Evolutionary conservation across 2,113 vertebrate species (phyloP).

Genomic region (Neogobius melanostomus): DNA sequence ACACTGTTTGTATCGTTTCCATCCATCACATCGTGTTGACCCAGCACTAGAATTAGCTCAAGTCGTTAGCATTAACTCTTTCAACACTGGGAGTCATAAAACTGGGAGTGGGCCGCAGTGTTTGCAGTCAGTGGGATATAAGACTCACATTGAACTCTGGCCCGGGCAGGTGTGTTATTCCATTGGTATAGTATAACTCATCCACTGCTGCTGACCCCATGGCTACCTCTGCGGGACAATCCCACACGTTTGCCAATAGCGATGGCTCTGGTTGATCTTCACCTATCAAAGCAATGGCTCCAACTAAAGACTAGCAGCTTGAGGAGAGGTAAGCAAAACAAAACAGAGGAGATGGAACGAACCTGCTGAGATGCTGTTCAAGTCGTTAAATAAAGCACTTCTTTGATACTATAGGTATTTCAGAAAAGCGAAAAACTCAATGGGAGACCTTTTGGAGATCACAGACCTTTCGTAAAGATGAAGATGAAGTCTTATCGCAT

Average conservation of each 20-base stretch:
- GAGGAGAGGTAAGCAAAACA: slow-evolving; percentile 67
- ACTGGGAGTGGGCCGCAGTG: slow-evolving; percentile 28
- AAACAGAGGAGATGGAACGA: slow-evolving; percentile 60
- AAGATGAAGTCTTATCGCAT: too few relatives aligned
- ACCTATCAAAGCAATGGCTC: slow-evolving; percentile 81
- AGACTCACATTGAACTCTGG: slow-evolving; percentile 71
- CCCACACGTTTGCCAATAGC: slow-evolving; percentile 71
- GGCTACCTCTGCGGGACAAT: slow-evolving; percentile 57
- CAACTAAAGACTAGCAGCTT: slow-evolving; percentile 75
- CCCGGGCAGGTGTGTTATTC: slow-evolving; percentile 71
- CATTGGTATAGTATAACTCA: slow-evolving; percentile 74
- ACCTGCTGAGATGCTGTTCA: slow-evolving; percentile 27
- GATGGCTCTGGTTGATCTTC: slow-evolving; percentile 75
- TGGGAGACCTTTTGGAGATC: too few relatives aligned
- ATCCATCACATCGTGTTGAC: slow-evolving; percentile 38
- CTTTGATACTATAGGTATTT: not conserved
- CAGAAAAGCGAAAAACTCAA: too few relatives aligned
- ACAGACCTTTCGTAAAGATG: too few relatives aligned
- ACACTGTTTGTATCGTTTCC: slow-evolving; percentile 7
- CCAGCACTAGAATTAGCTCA: slow-evolving; percentile 7
- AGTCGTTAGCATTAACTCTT: slow-evolving; percentile 1
- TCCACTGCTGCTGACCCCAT: slow-evolving; percentile 64
- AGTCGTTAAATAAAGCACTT: not conserved
- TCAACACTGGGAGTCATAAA: slow-evolving; percentile 14
- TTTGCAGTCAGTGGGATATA: slow-evolving; percentile 57